phyloP scores from a whole-genome alignment of 2,888 invertebrate species.

The Gymnocheta viridis region DNA sequence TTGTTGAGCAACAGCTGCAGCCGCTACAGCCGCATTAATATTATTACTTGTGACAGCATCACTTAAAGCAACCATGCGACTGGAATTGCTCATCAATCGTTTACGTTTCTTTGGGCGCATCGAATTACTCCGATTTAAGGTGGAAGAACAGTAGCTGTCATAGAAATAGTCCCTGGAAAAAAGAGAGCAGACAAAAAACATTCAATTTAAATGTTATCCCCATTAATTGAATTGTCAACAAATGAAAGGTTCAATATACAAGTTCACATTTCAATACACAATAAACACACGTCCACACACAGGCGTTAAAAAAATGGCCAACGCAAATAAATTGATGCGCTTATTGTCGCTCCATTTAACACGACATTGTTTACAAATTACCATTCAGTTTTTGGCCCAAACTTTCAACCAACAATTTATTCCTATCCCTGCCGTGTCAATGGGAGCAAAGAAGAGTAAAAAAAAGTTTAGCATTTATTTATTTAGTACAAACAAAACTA shows the following conservation, averaged over 20 bases:
- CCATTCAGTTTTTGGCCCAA: slow-evolving; percentile 63
- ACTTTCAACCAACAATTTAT: slow-evolving; percentile 62
- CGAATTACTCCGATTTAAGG: slow-evolving; percentile 79
- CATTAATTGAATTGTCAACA: slow-evolving; percentile 74
- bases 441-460: slow-evolving; percentile 1
- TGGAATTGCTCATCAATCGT: slow-evolving; percentile 80
- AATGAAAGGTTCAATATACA: slow-evolving; percentile 22
- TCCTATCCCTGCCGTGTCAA: slow-evolving; percentile 42
- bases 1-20: slow-evolving; percentile 76
- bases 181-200: slow-evolving; percentile 10
- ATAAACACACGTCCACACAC: not conserved
- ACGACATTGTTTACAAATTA: slow-evolving; percentile 73
- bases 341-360: slow-evolving; percentile 73
- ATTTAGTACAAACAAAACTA: slow-evolving; percentile 50
- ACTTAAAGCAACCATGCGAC: slow-evolving; percentile 73
- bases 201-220: slow-evolving; percentile 61
- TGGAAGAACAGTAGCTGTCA: slow-evolving; percentile 83
- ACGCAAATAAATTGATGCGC: slow-evolving; percentile 70
- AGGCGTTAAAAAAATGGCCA: slow-evolving; percentile 34
- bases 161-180: slow-evolving; percentile 84
- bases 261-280: slow-evolving; percentile 5
- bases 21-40: slow-evolving; percentile 77
- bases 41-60: slow-evolving; percentile 77
- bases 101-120: slow-evolving; percentile 82
- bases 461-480: slow-evolving; percentile 56